These are phyloP conservation scores for Drosophila atripex DNA, from an alignment of 2,888 invertebrate genomes.

Conservation along the genomic window DNA sequence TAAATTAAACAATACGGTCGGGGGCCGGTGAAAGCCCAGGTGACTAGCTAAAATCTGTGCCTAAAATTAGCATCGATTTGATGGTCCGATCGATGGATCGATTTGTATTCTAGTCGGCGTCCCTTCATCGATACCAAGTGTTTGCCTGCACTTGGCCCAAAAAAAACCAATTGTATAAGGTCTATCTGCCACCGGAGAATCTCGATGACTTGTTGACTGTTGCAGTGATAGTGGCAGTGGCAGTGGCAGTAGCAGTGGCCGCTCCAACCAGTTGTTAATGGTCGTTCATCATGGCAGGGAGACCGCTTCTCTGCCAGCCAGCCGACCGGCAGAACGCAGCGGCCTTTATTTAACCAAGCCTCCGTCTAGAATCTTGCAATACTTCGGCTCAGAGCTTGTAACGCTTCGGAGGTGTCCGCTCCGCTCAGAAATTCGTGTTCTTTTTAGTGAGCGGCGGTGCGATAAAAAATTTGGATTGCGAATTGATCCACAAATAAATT, in stretches of 20 bases:
- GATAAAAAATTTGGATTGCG: constrained; percentile 30
- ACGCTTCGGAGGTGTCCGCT: constrained; percentile 58
- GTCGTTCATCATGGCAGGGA: constrained; percentile 52
- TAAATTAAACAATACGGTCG: constrained; percentile 28
- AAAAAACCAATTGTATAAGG: constrained; percentile 2
- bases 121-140: constrained; percentile 25
- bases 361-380: constrained; percentile 72
- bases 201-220: constrained; percentile 42
- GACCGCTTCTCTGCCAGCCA: constrained; percentile 42
- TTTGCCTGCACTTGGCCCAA: constrained; percentile 33
- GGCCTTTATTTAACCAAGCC: constrained; percentile 72
- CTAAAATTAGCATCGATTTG: background rate
- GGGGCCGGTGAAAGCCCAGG: constrained; percentile 49
- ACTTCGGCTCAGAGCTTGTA: constrained; percentile 75
- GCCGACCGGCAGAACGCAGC: constrained; percentile 28
- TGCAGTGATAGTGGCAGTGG: constrained; percentile 4
- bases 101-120: constrained; percentile 10
- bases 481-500: constrained; percentile 15
- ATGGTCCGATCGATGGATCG: background rate
- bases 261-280: constrained; percentile 29
- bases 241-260: constrained; percentile 15
- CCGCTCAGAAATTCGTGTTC: constrained; percentile 44
- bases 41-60: background rate
- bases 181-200: constrained; percentile 26
- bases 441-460: constrained; percentile 46